Evolutionary conservation across 2,888 invertebrate genomes (phyloP), one percentile per base, ranked within the genome.

Genomic region (Anticlea derivata): DNA sequence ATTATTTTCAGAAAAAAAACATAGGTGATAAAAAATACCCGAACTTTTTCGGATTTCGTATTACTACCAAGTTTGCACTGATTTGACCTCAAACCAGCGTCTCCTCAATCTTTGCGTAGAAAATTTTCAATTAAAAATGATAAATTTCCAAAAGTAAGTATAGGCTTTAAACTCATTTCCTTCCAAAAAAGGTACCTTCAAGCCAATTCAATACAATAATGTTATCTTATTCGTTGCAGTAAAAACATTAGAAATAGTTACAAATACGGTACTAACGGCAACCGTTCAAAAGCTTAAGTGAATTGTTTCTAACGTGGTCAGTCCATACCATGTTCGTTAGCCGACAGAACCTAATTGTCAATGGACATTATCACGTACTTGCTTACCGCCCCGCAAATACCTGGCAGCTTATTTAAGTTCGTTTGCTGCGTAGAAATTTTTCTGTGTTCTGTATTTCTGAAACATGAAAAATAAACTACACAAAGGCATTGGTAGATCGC

Each of bases 261-360:
- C 38, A 43, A 43, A 20, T 10, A 37, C 17, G 6, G 20, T 27
- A 37, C 31, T 20, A 39, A 17, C 27, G 5, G 12, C 26, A 26
- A 27, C 27, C 26, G 22, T 33, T 50, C 8, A 53, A 58, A 58
- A 50, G 47, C 50, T 17, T 53, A 48, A 61, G 53, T 58, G 58
- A 60, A 57, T 61, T 61, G 60, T 58, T 58, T 55, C 40, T 38
- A 33, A 35, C 44, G 57, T 51, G 53, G 48, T 39, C 45, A 47
- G 27, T 38, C 20, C 34, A 54, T 54, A 66, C 67, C n/a, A 68
- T 70, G 65, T 61, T 71, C 64, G 64, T 71, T 71, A 67, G 63
- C 44, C 39, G 50, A 50, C 50, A 35, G 55, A 57, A 43, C 55
- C 58, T 66, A 68, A 68, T 65, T 65, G 70, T 59, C 48, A 59